A percentile compares a stretch with the other conserved stretches of the same genome.
phyloP scores from a whole-genome alignment of 2,113 vertebrate species.

The Hydrolagus affinis region DNA sequence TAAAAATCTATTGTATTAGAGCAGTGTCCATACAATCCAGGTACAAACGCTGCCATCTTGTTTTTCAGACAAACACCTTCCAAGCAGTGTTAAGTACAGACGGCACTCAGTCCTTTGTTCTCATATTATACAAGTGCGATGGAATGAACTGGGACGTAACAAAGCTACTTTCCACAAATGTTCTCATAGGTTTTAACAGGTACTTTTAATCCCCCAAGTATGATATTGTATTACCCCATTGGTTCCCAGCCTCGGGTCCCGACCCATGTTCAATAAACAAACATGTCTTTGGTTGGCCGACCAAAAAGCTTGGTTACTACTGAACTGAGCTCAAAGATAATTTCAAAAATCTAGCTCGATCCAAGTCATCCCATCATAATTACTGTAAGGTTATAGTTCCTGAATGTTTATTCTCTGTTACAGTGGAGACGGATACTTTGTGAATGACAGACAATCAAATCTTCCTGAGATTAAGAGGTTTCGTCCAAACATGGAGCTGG shows the following conservation, averaged over 20 bases:
- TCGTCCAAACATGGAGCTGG: background rate
- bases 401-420: background rate
- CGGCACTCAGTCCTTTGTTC: constrained; percentile 48
- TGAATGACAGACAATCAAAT: background rate
- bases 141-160: constrained; percentile 55
- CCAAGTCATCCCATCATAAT: too few relatives aligned
- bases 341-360: too few relatives aligned
- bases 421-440: background rate
- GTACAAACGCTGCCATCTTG: too few relatives aligned
- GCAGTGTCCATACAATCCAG: too few relatives aligned
- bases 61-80: constrained; percentile 53
- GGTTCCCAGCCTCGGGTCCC: too few relatives aligned
- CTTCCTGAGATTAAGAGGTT: background rate
- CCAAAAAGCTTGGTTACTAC: too few relatives aligned
- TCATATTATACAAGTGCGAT: constrained; percentile 52
- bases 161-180: constrained; percentile 15
- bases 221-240: background rate
- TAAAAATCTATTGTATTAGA: too few relatives aligned
- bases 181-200: constrained; percentile 60
- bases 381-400: too few relatives aligned
- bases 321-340: too few relatives aligned
- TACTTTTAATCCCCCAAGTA: constrained; percentile 28
- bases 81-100: constrained; percentile 61
- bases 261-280: background rate
- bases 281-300: too few relatives aligned